A percentile compares a stretch with the other conserved stretches of the same genome.
phyloP scores from a whole-genome alignment of 2,113 vertebrate genomes.

The Naja naja region DNA sequence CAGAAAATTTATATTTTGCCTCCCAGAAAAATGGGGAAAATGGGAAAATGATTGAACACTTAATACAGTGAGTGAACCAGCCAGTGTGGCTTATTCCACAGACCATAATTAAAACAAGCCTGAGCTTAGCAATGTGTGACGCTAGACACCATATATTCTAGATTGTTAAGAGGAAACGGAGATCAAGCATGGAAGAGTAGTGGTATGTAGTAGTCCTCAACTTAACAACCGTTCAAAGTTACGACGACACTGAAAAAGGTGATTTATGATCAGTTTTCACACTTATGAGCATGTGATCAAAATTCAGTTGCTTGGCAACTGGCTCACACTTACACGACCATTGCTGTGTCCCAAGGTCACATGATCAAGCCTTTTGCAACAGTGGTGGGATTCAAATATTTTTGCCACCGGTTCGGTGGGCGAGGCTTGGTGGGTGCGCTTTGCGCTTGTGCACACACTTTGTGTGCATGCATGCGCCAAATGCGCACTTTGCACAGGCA shows the following conservation, averaged over 20 bases:
- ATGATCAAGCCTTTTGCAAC: neutral
- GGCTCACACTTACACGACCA: neutral
- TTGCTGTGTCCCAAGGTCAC: neutral
- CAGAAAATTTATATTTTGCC: neutral
- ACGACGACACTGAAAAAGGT: neutral
- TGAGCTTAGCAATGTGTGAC: neutral
- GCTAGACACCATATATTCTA: neutral
- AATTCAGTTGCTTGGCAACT: neutral
- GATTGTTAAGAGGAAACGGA: neutral
- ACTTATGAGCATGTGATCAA: neutral
- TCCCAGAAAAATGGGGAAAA: neutral
- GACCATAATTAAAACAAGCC: neutral
- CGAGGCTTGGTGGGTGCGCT: too few species aligned
- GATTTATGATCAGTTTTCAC: neutral
- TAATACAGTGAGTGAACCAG: neutral
- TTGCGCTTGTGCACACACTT: too few species aligned
- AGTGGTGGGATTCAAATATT: too few species aligned
- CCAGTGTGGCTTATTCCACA: neutral
- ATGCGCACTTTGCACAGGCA: too few species aligned
- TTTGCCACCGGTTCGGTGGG: too few species aligned
- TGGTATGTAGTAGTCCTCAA: neutral
- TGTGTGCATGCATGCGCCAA: too few species aligned
- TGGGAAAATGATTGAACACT: neutral
- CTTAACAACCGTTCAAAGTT: neutral
- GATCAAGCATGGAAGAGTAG: neutral